Conservation (phyloP, 2,113 vertebrate genomes). For the Pimephales promelas region DNA sequence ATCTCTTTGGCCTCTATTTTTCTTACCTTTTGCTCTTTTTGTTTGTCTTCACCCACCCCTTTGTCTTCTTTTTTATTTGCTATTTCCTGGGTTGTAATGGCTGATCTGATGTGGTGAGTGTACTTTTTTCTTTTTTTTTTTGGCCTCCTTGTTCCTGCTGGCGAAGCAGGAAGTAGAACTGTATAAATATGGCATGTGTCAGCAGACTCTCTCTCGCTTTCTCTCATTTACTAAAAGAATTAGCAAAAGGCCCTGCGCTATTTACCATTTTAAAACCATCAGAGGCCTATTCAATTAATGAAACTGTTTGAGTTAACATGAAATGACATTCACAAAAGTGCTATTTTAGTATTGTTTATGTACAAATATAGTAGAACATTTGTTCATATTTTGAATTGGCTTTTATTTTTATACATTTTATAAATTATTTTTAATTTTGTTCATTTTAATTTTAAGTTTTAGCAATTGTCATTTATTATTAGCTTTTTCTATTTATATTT, state of each 20-base stretch:
- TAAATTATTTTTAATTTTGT: not conserved
- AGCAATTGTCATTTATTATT: not conserved
- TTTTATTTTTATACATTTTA: not conserved
- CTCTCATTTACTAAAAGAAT: constrained; percentile 41
- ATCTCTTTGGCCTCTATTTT: constrained; percentile 5
- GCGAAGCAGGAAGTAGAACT: constrained; percentile 36
- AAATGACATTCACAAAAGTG: not conserved
- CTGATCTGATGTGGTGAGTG: constrained; percentile 39
- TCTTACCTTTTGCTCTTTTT: not conserved
- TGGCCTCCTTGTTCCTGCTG: constrained; percentile 32
- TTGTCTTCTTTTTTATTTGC: not conserved
- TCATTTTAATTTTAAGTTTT: not conserved
- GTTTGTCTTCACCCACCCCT: not conserved
- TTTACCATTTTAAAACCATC: constrained; percentile 28
- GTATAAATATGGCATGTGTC: constrained; percentile 36
- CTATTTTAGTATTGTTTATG: not conserved
- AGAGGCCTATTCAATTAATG: constrained; percentile 14
- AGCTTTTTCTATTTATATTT: not conserved
- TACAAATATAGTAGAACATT: not conserved
- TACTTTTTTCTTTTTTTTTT: not conserved
- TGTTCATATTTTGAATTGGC: not conserved
- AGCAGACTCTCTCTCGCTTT: constrained; percentile 28
- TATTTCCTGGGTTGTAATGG: constrained; percentile 28
- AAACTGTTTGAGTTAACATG: not conserved
- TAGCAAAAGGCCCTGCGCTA: constrained; percentile 33